These are phyloP conservation scores for Liodrosophila aerea DNA, from an alignment of 2,888 invertebrate genomes.

Conservation along the genomic window DNA sequence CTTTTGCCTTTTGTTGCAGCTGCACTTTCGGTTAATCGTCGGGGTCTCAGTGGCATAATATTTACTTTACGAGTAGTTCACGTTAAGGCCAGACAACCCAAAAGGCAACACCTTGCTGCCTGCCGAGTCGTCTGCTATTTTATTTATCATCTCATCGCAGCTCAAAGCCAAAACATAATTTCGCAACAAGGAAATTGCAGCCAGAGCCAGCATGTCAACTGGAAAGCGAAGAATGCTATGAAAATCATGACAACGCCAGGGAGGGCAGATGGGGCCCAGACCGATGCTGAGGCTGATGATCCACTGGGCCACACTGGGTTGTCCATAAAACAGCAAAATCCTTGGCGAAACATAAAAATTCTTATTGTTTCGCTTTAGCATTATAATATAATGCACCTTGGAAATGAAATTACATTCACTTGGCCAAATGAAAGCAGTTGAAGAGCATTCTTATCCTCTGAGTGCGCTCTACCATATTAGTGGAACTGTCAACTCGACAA, in stretches of 20 bases:
- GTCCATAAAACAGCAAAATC: slow-evolving; percentile 21
- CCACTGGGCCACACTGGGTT: slow-evolving; percentile 19
- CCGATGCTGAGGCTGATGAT: slow-evolving; percentile 28
- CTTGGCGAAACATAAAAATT: slow-evolving; percentile 3
- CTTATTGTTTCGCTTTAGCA: not conserved
- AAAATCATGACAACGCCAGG: slow-evolving; percentile 53
- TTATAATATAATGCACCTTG: slow-evolving; percentile 37
- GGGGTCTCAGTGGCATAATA: slow-evolving; percentile 39
- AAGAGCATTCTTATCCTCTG: not conserved
- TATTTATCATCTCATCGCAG: slow-evolving; percentile 48
- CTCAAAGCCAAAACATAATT: slow-evolving; percentile 64
- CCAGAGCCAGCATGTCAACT: slow-evolving; percentile 66
- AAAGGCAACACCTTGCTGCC: slow-evolving; percentile 27
- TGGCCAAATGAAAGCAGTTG: not conserved
- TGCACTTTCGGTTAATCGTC: slow-evolving; percentile 32
- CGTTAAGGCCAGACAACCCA: slow-evolving; percentile 26
- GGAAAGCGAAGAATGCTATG: slow-evolving; percentile 61
- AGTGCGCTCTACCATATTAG: too few species aligned
- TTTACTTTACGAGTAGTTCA: slow-evolving; percentile 65
- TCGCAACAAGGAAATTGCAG: slow-evolving; percentile 71
- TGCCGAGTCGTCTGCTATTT: slow-evolving; percentile 40
- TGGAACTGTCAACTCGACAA: too few species aligned
- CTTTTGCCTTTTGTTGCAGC: too few species aligned
- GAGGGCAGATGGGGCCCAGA: slow-evolving; percentile 9
- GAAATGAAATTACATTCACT: slow-evolving; percentile 48